A percentile compares a stretch with the other conserved stretches of the same genome.
Evolutionary conservation across 2,888 invertebrate genomes (phyloP).

Genomic region (Dorcus parallelipipedus): DNA sequence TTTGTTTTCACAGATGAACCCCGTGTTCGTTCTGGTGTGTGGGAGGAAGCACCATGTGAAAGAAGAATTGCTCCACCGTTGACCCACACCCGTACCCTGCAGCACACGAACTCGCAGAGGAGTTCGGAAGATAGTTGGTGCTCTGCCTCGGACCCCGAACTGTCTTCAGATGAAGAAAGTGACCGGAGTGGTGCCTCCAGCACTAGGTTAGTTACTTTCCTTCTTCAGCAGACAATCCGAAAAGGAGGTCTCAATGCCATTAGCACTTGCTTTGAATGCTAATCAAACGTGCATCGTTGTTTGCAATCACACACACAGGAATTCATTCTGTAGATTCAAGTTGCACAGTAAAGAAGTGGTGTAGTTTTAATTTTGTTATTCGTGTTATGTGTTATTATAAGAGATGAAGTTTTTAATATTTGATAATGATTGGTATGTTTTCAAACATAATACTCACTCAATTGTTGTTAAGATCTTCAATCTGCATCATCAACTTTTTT

Average conservation of each 20-base stretch:
- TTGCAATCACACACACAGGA: background rate
- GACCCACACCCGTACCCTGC: slow-evolving; percentile 52
- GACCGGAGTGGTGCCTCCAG: slow-evolving; percentile 51
- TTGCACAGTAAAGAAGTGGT: background rate
- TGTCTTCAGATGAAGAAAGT: slow-evolving; percentile 64
- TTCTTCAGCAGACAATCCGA: background rate
- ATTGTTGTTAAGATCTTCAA: too few relatives aligned
- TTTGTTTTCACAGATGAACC: slow-evolving; percentile 70
- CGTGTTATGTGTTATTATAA: background rate
- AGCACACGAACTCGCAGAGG: slow-evolving; percentile 44
- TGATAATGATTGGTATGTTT: too few relatives aligned
- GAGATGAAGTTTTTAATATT: too few relatives aligned
- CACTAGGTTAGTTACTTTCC: slow-evolving; percentile 47
- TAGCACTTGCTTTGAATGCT: slow-evolving; percentile 8
- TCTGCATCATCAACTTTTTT: too few relatives aligned
- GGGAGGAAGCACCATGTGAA: slow-evolving; percentile 67
- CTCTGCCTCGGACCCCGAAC: slow-evolving; percentile 61
- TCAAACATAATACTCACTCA: too few relatives aligned
- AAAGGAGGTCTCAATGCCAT: slow-evolving; percentile 11
- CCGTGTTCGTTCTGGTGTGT: slow-evolving; percentile 70
- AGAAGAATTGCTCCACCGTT: slow-evolving; percentile 50
- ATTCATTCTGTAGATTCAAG: background rate
- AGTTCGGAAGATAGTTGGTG: slow-evolving; percentile 66
- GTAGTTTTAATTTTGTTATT: background rate
- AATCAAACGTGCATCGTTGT: slow-evolving; percentile 3